These are phyloP conservation scores for Propithecus coquereli DNA, from an alignment of 2,113 vertebrate genomes.

Conservation along the genomic window DNA sequence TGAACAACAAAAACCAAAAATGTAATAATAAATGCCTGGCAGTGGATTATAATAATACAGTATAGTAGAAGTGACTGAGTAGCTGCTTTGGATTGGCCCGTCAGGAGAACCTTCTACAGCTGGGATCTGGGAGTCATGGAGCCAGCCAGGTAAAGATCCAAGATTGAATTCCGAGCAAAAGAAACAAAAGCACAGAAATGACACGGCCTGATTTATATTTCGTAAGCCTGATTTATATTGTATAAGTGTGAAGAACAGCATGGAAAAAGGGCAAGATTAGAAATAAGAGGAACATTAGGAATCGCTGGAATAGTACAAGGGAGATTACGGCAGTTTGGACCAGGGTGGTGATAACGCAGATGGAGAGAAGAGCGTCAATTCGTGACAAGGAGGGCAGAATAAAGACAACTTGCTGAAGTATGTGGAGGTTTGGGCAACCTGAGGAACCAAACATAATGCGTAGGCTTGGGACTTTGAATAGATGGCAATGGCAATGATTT, in stretches of 20 bases:
- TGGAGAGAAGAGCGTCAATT: background rate
- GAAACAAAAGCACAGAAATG: background rate
- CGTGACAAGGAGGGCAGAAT: background rate
- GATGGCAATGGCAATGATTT: background rate
- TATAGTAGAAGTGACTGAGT: background rate
- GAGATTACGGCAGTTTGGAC: background rate
- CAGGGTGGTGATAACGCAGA: background rate
- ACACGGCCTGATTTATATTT: background rate
- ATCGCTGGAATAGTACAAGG: background rate
- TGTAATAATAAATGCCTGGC: background rate
- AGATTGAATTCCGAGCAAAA: background rate
- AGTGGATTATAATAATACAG: background rate
- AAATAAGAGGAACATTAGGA: background rate
- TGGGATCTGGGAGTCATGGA: background rate
- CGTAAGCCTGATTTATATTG: background rate
- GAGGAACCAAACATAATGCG: background rate
- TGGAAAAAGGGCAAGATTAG: background rate
- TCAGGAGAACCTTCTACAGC: background rate
- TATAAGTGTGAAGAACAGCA: background rate
- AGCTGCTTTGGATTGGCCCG: background rate
- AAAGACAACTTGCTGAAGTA: background rate
- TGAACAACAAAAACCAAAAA: background rate
- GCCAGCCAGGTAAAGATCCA: background rate
- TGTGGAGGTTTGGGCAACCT: background rate
- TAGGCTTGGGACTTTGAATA: background rate